Evolutionary conservation across 2,113 vertebrate species (phyloP), one percentile per base, ranked within the genome.

Genomic region (Turnix velox): DNA sequence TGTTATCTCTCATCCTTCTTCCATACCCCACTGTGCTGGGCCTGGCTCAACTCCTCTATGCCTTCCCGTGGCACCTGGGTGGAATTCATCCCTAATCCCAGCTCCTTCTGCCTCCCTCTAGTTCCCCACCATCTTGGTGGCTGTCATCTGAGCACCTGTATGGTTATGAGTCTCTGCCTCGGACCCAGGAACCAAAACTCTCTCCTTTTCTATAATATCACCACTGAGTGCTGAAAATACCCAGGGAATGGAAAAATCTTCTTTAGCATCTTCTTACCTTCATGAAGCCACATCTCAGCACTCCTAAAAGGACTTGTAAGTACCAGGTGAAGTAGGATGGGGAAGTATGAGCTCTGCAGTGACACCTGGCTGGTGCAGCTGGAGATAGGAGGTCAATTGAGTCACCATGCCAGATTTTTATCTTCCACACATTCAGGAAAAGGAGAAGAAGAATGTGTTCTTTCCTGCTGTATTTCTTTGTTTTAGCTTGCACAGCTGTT

Each of bases 41-140:
- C 37, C 22, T 57, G 28, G 15, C 13, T 71, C 16, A 46, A 6
- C 39, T 67, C 11, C 35, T 51, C 4, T 0, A 0, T 37, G 19
- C 3, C 8, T 18, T 18, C 30, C 27, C 37, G 18, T 11, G 49
- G 37, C 5, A 16, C 12, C 18, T 43, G 49, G 18, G 7, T 23
- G 51, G 37, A 33, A 84, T 8, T 18, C 33, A 2, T 18, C 43
- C 11, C 55, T 87, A 30, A 45, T 61, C 31, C 25, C 33, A 54
- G 8, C 23, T 77, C 22, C 13, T 15, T 40, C 59, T 73, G 52
- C 28, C 31, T 76, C 49, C 73, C 52, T 78, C 18, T 24, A 19
- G 14, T 24, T 55, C 31, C 25, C 14, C 17, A n/a, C 14, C 7
- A 1, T 6, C 1, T 0, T 2, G 8, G 18, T 54, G 31, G 4